Evolutionary conservation across 1,140 invertebrate species (phyloP), one percentile per base, ranked within the genome.

Genomic region (Habropoda laboriosa): DNA sequence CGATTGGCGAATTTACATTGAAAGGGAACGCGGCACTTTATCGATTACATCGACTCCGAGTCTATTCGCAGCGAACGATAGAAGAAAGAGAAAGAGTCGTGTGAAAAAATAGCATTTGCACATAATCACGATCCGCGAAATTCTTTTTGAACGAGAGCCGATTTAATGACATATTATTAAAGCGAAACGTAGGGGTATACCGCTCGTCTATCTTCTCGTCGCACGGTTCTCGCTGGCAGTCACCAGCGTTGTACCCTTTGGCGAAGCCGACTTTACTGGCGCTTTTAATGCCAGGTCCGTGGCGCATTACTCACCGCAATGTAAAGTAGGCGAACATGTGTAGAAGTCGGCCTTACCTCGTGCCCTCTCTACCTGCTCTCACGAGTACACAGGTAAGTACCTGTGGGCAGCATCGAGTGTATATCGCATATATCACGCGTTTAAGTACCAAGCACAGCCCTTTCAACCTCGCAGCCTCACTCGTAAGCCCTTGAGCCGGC

Each of bases 351-450:
- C 51, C 76, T 67, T 38, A 67, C 51, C 21, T 60, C 16, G n/a
- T 42, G 70, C 27, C 53, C 71, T 45, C 57, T 55, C 63, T 84
- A 79, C 82, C 58, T 81, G 79, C 47, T 27, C n/a, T 38, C 30
- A 51, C 78, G 67, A 42, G 75, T 86, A 82, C 76, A 75, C 81
- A 58, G 64, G 73, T 83, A 86, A 86, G 74, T 89, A 90, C 82
- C 86, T 88, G 85, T 83, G 78, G 75, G 68, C 67, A 86, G 81
- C 82, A 68, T 70, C 55, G 72, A 67, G 79, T 51, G 45, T 76
- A 81, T 82, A 83, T 89, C 87, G 86, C 88, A 74, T 89, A 88
- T 87, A 88, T 91, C 87, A 87, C 83, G 66, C 76, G 70, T 89
- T 90, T 88, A 87, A 91, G 89, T 88, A 88, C 81, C 76, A 24